Evolutionary conservation across 2,797 vertebrate genomes (phyloP).

Genomic region (Rhinoraja longicauda): DNA sequence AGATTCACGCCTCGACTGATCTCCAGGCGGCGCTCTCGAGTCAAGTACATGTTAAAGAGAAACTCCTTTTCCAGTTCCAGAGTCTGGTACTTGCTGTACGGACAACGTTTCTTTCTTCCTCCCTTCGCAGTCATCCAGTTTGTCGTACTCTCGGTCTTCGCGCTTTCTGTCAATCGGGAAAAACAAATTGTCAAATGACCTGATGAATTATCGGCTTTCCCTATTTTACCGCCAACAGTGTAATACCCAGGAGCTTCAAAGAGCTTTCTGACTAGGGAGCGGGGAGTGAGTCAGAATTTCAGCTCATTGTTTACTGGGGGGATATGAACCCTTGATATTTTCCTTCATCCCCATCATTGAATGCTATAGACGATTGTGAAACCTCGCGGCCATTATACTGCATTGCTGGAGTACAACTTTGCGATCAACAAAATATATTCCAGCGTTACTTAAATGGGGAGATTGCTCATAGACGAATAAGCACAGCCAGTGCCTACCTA

Average conservation of each 20-base stretch:
- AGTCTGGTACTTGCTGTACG: slow-evolving; percentile 41
- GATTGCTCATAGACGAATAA: not conserved
- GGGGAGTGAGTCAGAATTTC: not conserved
- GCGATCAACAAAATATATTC: not conserved
- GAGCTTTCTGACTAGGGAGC: not conserved
- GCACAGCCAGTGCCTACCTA: not conserved
- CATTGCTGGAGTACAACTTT: not conserved
- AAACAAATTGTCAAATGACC: slow-evolving; percentile 31
- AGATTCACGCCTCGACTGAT: slow-evolving; percentile 46
- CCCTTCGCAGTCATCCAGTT: slow-evolving; percentile 43
- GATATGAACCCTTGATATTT: not conserved
- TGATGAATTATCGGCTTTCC: not conserved
- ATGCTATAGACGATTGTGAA: not conserved
- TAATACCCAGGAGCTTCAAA: not conserved
- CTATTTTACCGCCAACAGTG: not conserved
- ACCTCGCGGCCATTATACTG: not conserved
- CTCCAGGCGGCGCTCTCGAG: slow-evolving; percentile 69
- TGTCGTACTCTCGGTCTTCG: slow-evolving; percentile 44
- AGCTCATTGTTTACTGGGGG: not conserved
- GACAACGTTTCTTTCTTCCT: slow-evolving; percentile 43
- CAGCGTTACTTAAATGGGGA: not conserved
- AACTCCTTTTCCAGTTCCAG: slow-evolving; percentile 45
- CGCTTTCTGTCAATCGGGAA: slow-evolving; percentile 49
- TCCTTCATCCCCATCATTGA: not conserved
- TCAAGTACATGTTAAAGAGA: slow-evolving; percentile 46